These are phyloP conservation scores for Philereme vetulata DNA, from an alignment of 2,888 invertebrate species.

Conservation along the genomic window DNA sequence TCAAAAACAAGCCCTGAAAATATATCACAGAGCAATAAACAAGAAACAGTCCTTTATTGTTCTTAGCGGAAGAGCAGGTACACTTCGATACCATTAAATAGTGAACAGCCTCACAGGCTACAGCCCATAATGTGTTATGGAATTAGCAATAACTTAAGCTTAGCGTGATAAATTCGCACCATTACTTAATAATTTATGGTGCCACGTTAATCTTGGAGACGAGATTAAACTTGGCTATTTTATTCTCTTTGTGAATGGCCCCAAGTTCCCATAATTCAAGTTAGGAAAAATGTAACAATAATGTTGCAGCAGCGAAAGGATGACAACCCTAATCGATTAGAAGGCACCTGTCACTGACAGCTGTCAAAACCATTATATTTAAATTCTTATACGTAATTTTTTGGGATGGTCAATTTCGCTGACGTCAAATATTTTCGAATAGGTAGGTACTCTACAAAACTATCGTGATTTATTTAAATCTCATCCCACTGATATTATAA, in stretches of 20 bases:
- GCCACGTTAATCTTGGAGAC: slow-evolving; percentile 23
- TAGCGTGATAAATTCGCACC: slow-evolving; percentile 29
- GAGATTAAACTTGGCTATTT: slow-evolving; percentile 25
- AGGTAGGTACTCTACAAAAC: no score
- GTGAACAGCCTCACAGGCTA: slow-evolving; percentile 3
- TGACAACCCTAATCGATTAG: no score
- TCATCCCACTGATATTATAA: no score
- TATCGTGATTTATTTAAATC: no score
- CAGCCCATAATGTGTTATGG: slow-evolving; percentile 22
- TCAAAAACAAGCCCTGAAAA: no score
- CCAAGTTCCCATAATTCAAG: slow-evolving; percentile 6
- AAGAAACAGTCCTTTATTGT: neutral
- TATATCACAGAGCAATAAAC: neutral
- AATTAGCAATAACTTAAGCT: slow-evolving; percentile 31
- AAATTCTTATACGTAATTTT: no score
- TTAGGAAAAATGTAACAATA: neutral
- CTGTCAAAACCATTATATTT: no score
- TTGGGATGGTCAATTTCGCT: no score
- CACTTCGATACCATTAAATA: slow-evolving; percentile 18
- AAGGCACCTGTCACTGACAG: no score
- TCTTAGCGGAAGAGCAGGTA: slow-evolving; percentile 2
- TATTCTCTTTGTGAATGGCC: slow-evolving; percentile 11
- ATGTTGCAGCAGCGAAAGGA: no score
- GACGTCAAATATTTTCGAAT: no score
- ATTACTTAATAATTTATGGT: slow-evolving; percentile 30